These are phyloP conservation scores for Marmota flaviventris DNA, from an alignment of 2,113 vertebrate species.

Conservation along the genomic window DNA sequence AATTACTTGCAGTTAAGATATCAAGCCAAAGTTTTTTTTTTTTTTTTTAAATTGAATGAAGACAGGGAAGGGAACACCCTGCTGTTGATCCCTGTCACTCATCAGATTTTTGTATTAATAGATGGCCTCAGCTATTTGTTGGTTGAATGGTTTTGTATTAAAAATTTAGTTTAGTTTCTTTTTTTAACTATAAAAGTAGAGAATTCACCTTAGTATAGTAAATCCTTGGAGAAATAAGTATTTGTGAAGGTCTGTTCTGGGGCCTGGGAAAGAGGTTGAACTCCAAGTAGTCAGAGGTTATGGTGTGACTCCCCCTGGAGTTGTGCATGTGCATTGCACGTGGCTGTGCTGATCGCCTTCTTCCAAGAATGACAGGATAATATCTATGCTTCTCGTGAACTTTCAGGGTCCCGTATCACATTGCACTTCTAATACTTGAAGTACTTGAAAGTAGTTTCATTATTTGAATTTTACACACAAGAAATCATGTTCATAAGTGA, in stretches of 20 bases:
- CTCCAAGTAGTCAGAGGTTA: background rate
- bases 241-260: background rate
- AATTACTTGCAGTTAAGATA: background rate
- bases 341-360: background rate
- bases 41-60: background rate
- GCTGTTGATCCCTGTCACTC: background rate
- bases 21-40: background rate
- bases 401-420: background rate
- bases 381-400: background rate
- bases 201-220: constrained; percentile 30
- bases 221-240: background rate
- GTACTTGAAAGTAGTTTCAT: background rate
- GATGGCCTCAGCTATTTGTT: background rate
- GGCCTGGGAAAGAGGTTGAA: background rate
- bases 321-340: rapidly evolving
- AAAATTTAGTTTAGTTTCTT: background rate
- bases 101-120: background rate
- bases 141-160: background rate
- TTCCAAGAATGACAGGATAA: background rate
- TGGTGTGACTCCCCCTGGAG: background rate
- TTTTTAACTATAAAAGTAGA: background rate
- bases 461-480: constrained; percentile 35
- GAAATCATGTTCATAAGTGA: background rate
- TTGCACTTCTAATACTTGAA: background rate
- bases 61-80: background rate